Conservation (phyloP, 2,113 vertebrate species). For the Turdus rufiventris region DNA sequence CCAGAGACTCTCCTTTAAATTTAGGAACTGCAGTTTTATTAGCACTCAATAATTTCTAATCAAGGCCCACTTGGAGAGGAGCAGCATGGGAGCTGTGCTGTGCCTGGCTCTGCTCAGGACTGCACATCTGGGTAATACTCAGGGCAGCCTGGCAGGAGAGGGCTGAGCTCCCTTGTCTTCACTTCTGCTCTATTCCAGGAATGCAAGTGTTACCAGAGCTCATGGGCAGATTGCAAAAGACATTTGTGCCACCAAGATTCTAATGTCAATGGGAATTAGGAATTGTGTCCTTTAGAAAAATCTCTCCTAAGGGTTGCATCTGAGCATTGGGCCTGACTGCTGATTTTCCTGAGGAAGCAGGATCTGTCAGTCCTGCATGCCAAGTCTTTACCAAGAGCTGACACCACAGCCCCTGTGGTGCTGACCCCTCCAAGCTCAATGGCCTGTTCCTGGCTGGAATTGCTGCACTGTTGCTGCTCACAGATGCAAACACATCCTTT, state of each 20-base stretch:
- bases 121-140: background rate
- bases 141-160: background rate
- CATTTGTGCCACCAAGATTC: background rate
- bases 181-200: background rate
- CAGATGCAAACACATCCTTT: background rate
- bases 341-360: background rate
- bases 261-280: background rate
- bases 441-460: background rate
- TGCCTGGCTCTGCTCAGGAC: background rate
- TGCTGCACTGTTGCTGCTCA: background rate
- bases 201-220: background rate
- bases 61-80: background rate
- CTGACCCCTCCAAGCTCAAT: background rate
- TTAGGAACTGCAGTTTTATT: background rate
- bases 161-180: background rate
- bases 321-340: background rate
- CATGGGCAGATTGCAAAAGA: background rate
- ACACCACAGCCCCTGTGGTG: background rate
- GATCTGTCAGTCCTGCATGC: background rate
- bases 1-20: background rate
- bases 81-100: background rate
- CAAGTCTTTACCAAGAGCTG: background rate
- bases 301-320: background rate
- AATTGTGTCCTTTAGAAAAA: background rate
- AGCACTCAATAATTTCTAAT: background rate